A percentile compares a stretch with the other conserved stretches of the same genome.
Evolutionary conservation across 2,888 invertebrate species (phyloP).

Genomic region (Cordilura impudica): DNA sequence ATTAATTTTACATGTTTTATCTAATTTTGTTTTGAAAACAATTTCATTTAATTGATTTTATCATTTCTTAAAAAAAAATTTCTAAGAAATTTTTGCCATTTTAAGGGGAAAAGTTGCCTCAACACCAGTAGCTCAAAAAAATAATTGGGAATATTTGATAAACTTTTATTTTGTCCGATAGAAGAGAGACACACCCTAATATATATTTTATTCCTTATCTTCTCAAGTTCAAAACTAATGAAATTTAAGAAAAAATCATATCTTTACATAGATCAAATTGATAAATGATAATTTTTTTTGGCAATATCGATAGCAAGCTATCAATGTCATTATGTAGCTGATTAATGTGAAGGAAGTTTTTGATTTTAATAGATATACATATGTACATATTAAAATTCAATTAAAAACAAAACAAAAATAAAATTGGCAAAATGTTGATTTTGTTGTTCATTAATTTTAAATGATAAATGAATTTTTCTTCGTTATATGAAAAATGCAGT

Average conservation of each 20-base stretch:
- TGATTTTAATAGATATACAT: background rate
- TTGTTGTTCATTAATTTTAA: too few species aligned
- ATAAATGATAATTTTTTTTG: slow-evolving; percentile 19
- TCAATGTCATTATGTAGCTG: too few species aligned
- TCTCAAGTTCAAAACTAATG: slow-evolving; percentile 35
- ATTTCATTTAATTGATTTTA: slow-evolving; percentile 46
- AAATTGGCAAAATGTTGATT: too few species aligned
- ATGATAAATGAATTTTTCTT: too few species aligned
- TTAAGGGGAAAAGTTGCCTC: slow-evolving; percentile 12
- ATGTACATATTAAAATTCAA: too few species aligned
- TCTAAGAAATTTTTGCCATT: slow-evolving; percentile 27
- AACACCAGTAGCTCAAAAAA: slow-evolving; percentile 37
- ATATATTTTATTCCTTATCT: background rate
- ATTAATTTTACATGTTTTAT: slow-evolving; percentile 30
- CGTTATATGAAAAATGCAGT: too few species aligned
- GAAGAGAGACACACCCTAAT: slow-evolving; percentile 27
- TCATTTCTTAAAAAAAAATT: slow-evolving; percentile 22
- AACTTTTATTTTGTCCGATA: background rate
- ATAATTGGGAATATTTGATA: background rate
- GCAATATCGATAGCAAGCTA: background rate
- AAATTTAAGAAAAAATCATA: slow-evolving; percentile 10
- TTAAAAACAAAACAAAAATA: too few species aligned
- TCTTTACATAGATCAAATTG: background rate
- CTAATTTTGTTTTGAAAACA: slow-evolving; percentile 4
- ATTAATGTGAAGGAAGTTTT: background rate